These are phyloP conservation scores for Venusia cambrica DNA, from an alignment of 2,888 invertebrate species.

Conservation along the genomic window DNA sequence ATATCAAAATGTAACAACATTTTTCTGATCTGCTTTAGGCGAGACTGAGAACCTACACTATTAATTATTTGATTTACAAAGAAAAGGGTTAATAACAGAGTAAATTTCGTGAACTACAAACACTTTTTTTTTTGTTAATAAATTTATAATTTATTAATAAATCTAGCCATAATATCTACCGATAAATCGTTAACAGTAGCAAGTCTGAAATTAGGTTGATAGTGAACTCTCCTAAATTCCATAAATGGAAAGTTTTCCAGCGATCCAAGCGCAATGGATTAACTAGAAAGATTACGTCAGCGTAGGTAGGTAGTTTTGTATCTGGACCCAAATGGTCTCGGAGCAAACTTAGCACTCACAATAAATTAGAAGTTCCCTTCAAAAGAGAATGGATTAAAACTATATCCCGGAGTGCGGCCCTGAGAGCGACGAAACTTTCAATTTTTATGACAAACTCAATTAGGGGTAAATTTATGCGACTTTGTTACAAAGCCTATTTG, in stretches of 20 bases:
- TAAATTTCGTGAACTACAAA: too few relatives aligned
- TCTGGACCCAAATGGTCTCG: constrained; percentile 52
- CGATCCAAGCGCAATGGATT: constrained; percentile 51
- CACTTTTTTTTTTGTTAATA: too few relatives aligned
- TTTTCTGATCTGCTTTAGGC: too few relatives aligned
- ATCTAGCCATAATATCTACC: constrained; percentile 1
- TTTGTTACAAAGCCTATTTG: constrained; percentile 52
- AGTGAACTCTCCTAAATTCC: constrained; percentile 18
- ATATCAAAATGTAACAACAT: too few relatives aligned
- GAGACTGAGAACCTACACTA: too few relatives aligned
- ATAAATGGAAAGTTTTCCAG: constrained; percentile 35
- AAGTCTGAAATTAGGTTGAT: constrained; percentile 20
- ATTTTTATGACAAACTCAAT: constrained; percentile 80
- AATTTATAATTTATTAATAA: too few relatives aligned
- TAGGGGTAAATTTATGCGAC: constrained; percentile 67
- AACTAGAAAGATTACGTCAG: constrained; percentile 61
- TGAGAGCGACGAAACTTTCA: constrained; percentile 68
- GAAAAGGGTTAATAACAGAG: too few relatives aligned
- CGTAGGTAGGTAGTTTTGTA: constrained; percentile 63
- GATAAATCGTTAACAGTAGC: constrained; percentile 10
- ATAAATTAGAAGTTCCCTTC: constrained; percentile 78
- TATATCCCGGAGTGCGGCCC: constrained; percentile 66
- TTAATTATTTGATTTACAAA: too few relatives aligned
- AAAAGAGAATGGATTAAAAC: constrained; percentile 78
- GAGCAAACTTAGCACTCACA: constrained; percentile 74